Base-by-base conservation (phyloP, 2,888 invertebrate genomes). In the Pyrgus malvae region DNA sequence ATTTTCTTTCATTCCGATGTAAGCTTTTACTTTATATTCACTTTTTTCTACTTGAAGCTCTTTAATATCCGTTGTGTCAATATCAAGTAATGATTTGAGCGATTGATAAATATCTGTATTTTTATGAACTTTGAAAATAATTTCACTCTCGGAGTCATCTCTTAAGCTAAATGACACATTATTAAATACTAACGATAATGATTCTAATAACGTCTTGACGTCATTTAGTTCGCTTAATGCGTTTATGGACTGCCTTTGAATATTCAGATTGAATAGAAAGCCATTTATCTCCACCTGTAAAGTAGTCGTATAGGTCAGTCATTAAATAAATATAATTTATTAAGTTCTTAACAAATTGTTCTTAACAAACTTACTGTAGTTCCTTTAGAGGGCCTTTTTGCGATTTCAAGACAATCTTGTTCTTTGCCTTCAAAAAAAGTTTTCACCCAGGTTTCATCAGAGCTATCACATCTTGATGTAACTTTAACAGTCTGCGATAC, bases 121-220 rank as follows among this genome's bases (percentile, higher is more conserved):
- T 72, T 92, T 93, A 29, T 89, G 89, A 25, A 92, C 90, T 71
- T 93, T 91, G 27, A 94, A 80, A 17, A 94, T 62, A 0, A 94
- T 85, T 66, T 91, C 88, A 48, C 92, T 91, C 38, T 78, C 89
- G 0, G 82, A 77, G 67, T 95, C 94, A 76, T 96, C 93, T 63
- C 94, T 84, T 45, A 96, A 76, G 56, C 93, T 93, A 62, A 96
- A 90, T 7, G 95, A 94, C 64, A 93, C 90, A 48, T 90, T 76
- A 42, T 91, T 92, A 70, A 95, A 92, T 21, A 93, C 90, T 50
- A 96, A 72, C n/a, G 94, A 92, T 48, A 95, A 70, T 42, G 88
- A 86, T 71, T 93, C 92, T 38, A 96, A 68, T 45, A 90, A 82
- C 46, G 70, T 78, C 68, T 92, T 92, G 37, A 95, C 91, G 29